Percentiles rank a stretch among this genome's conserved stretches.
Conservation (phyloP, 2,888 invertebrate genomes). For the Heliconius ethilla region DNA sequence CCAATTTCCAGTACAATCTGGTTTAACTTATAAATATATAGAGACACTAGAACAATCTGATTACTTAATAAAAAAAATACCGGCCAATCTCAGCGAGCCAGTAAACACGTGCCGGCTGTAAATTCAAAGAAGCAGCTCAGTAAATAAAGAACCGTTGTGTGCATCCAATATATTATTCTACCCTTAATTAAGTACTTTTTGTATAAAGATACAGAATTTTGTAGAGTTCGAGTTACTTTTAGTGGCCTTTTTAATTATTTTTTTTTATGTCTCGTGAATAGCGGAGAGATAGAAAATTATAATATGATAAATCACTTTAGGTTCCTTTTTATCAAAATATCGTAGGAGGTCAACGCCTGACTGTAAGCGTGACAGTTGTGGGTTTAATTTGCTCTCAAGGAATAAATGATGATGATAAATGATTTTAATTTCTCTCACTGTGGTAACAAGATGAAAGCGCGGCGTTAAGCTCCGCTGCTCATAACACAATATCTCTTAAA, state of each 20-base stretch:
- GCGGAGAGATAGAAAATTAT: neutral
- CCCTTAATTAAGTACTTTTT: conserved; percentile 25
- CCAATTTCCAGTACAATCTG: neutral
- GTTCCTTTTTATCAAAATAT: neutral
- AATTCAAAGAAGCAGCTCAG: conserved; percentile 43
- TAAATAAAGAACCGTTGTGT: conserved; percentile 45
- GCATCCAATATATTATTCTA: conserved; percentile 29
- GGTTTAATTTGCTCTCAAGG: neutral
- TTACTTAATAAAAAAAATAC: conserved; percentile 41
- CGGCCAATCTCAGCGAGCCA: conserved; percentile 43
- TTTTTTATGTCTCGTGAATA: neutral
- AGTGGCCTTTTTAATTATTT: neutral
- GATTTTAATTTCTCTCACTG: neutral
- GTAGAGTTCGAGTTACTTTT: neutral
- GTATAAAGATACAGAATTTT: conserved; percentile 12
- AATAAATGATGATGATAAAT: neutral
- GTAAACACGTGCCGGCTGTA: conserved; percentile 46
- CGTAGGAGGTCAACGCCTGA: too few species aligned
- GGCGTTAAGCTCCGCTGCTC: neutral
- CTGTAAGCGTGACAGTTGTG: neutral
- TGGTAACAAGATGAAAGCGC: neutral
- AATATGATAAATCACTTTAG: neutral
- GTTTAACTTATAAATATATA: conserved; percentile 1
- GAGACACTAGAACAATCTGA: conserved; percentile 27
- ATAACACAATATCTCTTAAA: neutral